Base-by-base conservation (phyloP, 2,113 vertebrate species). In the Mastomys natalensis region DNA sequence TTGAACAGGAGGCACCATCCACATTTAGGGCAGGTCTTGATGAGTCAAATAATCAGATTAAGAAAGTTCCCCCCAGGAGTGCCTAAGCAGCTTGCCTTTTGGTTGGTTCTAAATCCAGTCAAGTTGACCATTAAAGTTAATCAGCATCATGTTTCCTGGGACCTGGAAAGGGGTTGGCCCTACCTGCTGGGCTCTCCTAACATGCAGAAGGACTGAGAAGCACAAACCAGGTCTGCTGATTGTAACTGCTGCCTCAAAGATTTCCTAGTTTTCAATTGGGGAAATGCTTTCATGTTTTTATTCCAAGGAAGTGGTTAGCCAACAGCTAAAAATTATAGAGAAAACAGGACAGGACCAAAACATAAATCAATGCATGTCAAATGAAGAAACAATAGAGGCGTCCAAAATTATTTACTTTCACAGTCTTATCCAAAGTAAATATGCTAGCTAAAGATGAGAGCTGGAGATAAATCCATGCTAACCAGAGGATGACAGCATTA, bases 361-460 rank as follows among this genome's bases (percentile, higher is more conserved):
- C 19, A 89, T 58, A 73, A 95, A 29, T 70, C 53, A 95, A 6
- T 51, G 60, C 72, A 72, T 64, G 34, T 81, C 48, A 81, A 97
- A 53, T 26, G n/a, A 85, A 94, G 51, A 16, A 12, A 85, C 15
- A 31, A 22, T 45, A 68, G 12, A 64, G 60, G 76, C 13, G 77
- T 17, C n/a, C n/a, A 24, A 43, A 88, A 72, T 77, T 86, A 78
- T n/a, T 97, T 45, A 55, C 34, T 92, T 89, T 76, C 16, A 76
- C 21, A 76, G 8, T 81, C 45, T 81, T 87, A 93, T 43, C 34
- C 45, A 94, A 95, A 88, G 92, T 45, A 94, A 94, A 94, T 85
- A 9, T 68, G 40, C 21, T 91, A 58, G 68, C 12, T 10, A 95
- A 68, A 74, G 70, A 62, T n/a, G 10, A 60, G 43, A 85, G 84